Percentiles rank a stretch among this genome's conserved stretches.
phyloP scores from a whole-genome alignment of 2,113 vertebrate species.

The Abramis brama region DNA sequence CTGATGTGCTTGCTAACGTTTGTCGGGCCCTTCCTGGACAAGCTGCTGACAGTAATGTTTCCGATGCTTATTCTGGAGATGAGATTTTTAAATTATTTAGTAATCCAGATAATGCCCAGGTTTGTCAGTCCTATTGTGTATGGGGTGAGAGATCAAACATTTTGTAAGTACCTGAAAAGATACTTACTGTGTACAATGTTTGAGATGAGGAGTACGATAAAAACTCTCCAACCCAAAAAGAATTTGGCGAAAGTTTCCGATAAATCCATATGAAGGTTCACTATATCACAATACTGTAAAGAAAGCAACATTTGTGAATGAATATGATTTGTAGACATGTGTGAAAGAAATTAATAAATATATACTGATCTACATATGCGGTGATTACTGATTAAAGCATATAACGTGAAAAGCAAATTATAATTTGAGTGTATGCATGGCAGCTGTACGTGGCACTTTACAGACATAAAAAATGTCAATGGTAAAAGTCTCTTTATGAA shows the following conservation, averaged over 20 bases:
- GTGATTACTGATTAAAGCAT: too few relatives aligned
- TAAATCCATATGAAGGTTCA: background rate
- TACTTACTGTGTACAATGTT: constrained; percentile 53
- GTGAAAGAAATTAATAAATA: background rate
- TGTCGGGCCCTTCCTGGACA: constrained; percentile 42
- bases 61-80: constrained; percentile 54
- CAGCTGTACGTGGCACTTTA: too few relatives aligned
- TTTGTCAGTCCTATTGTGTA: constrained; percentile 72
- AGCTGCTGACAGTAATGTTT: constrained; percentile 38
- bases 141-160: constrained; percentile 68
- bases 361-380: background rate
- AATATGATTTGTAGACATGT: background rate
- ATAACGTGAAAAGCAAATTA: too few relatives aligned
- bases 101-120: constrained; percentile 67
- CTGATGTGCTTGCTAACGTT: constrained; percentile 69
- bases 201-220: background rate
- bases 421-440: too few relatives aligned
- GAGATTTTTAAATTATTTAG: constrained; percentile 54
- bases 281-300: too few relatives aligned
- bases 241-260: background rate
- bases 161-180: constrained; percentile 62
- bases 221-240: background rate
- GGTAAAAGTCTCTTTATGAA: too few relatives aligned
- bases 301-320: background rate
- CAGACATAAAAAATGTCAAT: too few relatives aligned